Evolutionary conservation across 2,113 vertebrate species (phyloP).

Genomic region (Theropithecus gelada): DNA sequence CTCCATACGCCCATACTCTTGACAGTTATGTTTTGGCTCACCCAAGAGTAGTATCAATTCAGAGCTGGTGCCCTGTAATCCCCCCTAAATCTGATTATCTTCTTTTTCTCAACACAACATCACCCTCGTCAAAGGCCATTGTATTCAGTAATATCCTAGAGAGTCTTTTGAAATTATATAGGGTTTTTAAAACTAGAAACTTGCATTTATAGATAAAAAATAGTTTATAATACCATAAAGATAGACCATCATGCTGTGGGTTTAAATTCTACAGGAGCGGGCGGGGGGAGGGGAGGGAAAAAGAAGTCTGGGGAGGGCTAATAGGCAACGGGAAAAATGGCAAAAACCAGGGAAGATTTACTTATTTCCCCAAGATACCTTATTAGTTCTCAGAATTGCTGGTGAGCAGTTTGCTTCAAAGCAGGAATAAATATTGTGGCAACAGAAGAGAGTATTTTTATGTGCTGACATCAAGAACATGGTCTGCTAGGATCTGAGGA

Average conservation of each 20-base stretch:
- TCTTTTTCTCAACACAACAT: neutral
- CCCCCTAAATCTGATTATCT: neutral
- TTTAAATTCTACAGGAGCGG: neutral
- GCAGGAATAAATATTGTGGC: neutral
- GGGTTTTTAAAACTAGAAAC: neutral
- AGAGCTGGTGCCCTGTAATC: neutral
- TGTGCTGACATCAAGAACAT: neutral
- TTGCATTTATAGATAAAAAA: neutral
- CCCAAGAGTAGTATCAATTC: neutral
- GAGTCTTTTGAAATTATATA: neutral
- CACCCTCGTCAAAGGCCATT: neutral
- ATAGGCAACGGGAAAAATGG: neutral
- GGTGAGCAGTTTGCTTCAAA: constrained; percentile 7
- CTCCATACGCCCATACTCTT: neutral
- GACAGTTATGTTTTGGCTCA: neutral
- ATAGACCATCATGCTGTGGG: neutral
- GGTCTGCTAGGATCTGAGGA: neutral
- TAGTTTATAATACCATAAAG: neutral
- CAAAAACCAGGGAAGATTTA: constrained; percentile 36
- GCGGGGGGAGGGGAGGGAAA: too few species aligned
- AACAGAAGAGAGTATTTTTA: neutral
- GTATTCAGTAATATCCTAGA: neutral
- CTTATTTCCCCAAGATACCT: neutral
- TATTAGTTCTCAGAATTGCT: constrained; percentile 45
- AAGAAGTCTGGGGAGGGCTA: neutral